These are phyloP conservation scores for Channallabes apus DNA, from an alignment of 2,797 vertebrate species.

Conservation along the genomic window DNA sequence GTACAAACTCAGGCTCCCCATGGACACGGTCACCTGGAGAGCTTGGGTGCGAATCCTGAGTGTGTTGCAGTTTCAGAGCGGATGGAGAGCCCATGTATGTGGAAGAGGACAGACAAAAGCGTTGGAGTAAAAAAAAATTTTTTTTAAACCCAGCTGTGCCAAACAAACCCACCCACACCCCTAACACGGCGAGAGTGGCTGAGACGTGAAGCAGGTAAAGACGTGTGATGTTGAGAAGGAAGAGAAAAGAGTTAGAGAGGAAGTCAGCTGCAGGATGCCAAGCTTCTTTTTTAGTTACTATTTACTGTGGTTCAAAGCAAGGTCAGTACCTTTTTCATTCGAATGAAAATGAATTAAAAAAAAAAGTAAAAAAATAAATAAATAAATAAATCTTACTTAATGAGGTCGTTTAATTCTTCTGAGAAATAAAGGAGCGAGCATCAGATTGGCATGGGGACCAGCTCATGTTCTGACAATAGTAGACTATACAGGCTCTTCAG, in stretches of 20 bases:
- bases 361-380: too few relatives aligned
- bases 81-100: too few relatives aligned
- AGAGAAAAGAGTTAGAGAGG: constrained; percentile 37
- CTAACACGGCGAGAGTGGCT: not conserved
- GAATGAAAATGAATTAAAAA: too few relatives aligned
- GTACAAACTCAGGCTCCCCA: constrained; percentile 9
- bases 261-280: constrained; percentile 54
- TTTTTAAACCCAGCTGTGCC: too few relatives aligned
- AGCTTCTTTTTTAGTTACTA: constrained; percentile 42
- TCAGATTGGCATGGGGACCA: not conserved
- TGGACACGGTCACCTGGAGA: not conserved
- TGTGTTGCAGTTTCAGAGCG: not conserved
- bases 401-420: too few relatives aligned
- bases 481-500: constrained; percentile 33
- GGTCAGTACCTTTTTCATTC: too few relatives aligned
- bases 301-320: too few relatives aligned
- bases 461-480: constrained; percentile 3
- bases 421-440: too few relatives aligned
- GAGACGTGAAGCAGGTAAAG: constrained; percentile 29
- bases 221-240: constrained; percentile 55
- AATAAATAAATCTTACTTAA: too few relatives aligned
- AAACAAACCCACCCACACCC: too few relatives aligned
- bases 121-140: too few relatives aligned
- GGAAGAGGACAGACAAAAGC: not conserved
- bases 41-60: not conserved